phyloP scores from a whole-genome alignment of 2,888 invertebrate genomes.

The Rhimphoctona megacephalus region DNA sequence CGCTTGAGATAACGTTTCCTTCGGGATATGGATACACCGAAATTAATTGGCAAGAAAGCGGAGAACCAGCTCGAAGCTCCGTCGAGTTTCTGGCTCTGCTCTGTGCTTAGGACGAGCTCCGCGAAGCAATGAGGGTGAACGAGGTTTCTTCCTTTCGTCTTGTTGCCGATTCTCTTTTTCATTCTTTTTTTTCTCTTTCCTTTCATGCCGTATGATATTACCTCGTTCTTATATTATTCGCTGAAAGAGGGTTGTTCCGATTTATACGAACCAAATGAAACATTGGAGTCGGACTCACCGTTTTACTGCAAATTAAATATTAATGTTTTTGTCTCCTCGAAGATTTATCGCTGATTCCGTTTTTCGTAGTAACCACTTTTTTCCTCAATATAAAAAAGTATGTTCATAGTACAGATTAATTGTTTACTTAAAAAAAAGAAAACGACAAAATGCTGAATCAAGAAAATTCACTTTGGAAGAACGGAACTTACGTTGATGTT shows the following conservation, averaged over 20 bases:
- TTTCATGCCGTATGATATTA: constrained; percentile 30
- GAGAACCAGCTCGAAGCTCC: constrained; percentile 50
- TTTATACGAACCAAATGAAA: constrained; percentile 44
- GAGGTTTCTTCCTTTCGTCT: constrained; percentile 38
- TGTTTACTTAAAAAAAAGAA: neutral
- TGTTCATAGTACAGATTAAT: neutral
- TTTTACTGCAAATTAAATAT: constrained; percentile 7
- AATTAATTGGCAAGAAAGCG: constrained; percentile 75
- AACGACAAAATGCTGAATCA: neutral
- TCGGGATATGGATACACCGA: constrained; percentile 72
- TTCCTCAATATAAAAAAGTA: neutral
- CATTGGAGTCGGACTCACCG: neutral
- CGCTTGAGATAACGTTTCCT: constrained; percentile 68
- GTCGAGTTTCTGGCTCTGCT: constrained; percentile 57
- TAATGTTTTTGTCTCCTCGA: neutral
- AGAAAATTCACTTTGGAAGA: neutral
- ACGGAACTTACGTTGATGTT: neutral
- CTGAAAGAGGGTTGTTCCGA: constrained; percentile 31
- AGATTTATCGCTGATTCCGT: neutral
- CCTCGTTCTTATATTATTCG: constrained; percentile 44
- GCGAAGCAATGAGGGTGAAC: constrained; percentile 53
- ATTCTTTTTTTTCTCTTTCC: neutral
- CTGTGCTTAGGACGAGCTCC: constrained; percentile 30
- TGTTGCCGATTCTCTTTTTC: constrained; percentile 45
- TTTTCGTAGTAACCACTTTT: neutral